These are phyloP conservation scores for Crepidodera aurea DNA, from an alignment of 2,888 invertebrate genomes.

Conservation along the genomic window DNA sequence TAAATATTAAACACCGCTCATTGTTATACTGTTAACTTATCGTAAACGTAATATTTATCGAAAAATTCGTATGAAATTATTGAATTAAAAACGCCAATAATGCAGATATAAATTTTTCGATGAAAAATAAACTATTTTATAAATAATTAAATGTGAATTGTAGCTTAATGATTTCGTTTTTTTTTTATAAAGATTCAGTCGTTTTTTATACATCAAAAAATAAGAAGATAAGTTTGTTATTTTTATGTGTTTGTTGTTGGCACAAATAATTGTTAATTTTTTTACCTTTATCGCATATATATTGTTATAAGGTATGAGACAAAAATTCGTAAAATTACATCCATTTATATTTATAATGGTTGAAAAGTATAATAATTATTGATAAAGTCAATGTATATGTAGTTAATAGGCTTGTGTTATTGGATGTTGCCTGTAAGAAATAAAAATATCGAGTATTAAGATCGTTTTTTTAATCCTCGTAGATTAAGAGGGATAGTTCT, in stretches of 20 bases:
- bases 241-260: conserved; percentile 9
- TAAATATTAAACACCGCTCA: neutral
- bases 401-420: conserved; percentile 36
- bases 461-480: too few species aligned
- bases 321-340: conserved; percentile 6
- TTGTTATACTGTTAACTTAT: neutral
- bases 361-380: conserved; percentile 8
- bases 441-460: neutral
- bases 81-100: too few species aligned
- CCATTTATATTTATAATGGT: conserved; percentile 18
- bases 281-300: conserved; percentile 21
- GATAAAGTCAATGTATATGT: conserved; percentile 29
- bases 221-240: too few species aligned
- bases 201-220: neutral
- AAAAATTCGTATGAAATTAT: neutral
- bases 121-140: neutral
- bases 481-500: too few species aligned
- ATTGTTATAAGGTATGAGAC: conserved; percentile 18
- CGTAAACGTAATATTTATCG: neutral
- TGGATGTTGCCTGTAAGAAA: conserved; percentile 42
- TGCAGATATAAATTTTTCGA: too few species aligned
- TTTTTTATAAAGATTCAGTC: neutral
- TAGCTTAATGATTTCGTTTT: neutral
- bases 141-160: neutral
- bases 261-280: conserved; percentile 18